These are phyloP conservation scores for Papilio gigon DNA, from an alignment of 2,888 invertebrate species.

Conservation along the genomic window DNA sequence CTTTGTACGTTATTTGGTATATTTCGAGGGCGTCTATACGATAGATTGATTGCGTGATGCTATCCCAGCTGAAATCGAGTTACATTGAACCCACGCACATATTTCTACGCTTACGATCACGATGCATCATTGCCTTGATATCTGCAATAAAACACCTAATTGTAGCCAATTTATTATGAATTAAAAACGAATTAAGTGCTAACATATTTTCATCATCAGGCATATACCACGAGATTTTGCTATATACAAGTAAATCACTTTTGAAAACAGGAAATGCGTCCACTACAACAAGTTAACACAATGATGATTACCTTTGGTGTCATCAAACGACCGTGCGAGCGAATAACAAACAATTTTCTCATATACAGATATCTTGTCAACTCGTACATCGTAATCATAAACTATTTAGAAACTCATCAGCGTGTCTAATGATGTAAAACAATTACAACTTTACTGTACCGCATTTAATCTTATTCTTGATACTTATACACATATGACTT, in stretches of 20 bases:
- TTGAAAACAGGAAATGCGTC: background rate
- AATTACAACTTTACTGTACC: background rate
- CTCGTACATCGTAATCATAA: conserved; percentile 8
- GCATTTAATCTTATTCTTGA: background rate
- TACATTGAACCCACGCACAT: conserved; percentile 44
- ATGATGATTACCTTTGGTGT: background rate
- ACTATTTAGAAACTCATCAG: conserved; percentile 17
- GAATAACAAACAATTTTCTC: conserved; percentile 4
- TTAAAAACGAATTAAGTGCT: conserved; percentile 27
- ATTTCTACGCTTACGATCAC: conserved; percentile 43
- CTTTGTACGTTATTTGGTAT: conserved; percentile 54
- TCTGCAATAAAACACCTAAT: conserved; percentile 30
- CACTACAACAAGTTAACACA: background rate
- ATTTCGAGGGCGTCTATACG: conserved; percentile 48
- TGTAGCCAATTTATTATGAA: conserved; percentile 24
- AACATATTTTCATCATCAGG: conserved; percentile 10
- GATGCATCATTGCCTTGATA: conserved; percentile 33
- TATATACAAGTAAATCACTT: background rate
- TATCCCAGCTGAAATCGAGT: conserved; percentile 46
- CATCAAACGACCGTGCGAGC: background rate
- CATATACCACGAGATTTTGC: background rate
- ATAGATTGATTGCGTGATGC: conserved; percentile 53
- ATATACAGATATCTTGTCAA: conserved; percentile 3
- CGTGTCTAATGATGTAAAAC: conserved; percentile 6
- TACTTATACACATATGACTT: background rate